Evolutionary conservation across 2,797 vertebrate genomes (phyloP).

Genomic region (Kryptolebias ocellatus): DNA sequence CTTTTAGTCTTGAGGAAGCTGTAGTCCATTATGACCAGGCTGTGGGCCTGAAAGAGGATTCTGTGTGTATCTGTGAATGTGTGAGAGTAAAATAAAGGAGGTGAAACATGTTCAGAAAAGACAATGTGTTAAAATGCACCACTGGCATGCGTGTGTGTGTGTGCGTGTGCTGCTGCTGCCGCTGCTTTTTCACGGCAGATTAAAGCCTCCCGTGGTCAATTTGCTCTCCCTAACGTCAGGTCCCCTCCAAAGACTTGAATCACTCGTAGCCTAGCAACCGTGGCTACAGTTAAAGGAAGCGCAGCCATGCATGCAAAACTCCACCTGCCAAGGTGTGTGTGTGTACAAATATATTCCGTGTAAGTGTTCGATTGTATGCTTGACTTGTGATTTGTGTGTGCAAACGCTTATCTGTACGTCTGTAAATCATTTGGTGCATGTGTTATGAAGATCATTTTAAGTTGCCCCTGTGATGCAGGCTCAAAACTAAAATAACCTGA

Average conservation of each 20-base stretch:
- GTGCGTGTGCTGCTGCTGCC: slow-evolving; percentile 67
- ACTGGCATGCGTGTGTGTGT: slow-evolving; percentile 27
- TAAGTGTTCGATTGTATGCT: slow-evolving; percentile 1
- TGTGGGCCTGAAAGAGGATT: slow-evolving; percentile 6
- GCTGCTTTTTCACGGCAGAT: slow-evolving; percentile 96
- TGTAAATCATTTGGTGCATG: background rate
- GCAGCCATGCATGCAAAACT: slow-evolving; percentile 98
- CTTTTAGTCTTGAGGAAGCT: too few species aligned
- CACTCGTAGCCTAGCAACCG: slow-evolving; percentile 96
- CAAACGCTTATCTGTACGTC: background rate
- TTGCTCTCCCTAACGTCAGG: slow-evolving; percentile 99
- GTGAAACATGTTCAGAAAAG: slow-evolving; percentile 7
- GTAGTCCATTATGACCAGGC: background rate
- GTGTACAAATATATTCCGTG: background rate
- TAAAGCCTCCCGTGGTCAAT: slow-evolving; percentile 99
- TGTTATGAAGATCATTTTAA: background rate
- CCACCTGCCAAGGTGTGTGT: slow-evolving; percentile 83
- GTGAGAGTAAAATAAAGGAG: background rate
- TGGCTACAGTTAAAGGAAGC: slow-evolving; percentile 88
- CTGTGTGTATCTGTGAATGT: slow-evolving; percentile 1
- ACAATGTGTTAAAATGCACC: slow-evolving; percentile 47
- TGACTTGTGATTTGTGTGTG: background rate
- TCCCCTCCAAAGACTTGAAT: slow-evolving; percentile 90
- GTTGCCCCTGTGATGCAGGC: background rate
- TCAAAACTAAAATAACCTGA: background rate